A percentile compares a stretch with the other conserved stretches of the same genome.
Evolutionary conservation across 2,797 vertebrate species (phyloP).

Genomic region (Gorsachius magnificus): DNA sequence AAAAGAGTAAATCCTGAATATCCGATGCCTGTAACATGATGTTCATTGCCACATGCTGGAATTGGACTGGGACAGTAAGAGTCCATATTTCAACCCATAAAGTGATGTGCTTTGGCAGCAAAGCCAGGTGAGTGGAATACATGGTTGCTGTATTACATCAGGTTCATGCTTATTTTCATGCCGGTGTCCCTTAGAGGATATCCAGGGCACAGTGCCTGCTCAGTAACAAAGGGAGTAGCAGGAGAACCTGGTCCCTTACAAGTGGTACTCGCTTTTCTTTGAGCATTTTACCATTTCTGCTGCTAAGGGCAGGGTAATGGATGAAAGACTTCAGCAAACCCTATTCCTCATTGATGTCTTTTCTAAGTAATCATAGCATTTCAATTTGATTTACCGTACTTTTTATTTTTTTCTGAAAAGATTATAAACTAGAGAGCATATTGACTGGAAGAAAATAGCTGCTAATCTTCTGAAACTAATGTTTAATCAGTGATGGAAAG

Average conservation of each 20-base stretch:
- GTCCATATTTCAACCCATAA: background rate
- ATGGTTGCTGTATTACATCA: background rate
- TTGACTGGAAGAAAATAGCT: conserved; percentile 46
- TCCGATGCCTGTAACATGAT: background rate
- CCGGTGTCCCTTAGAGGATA: background rate
- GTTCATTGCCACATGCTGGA: background rate
- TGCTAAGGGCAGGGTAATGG: background rate
- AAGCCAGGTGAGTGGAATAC: background rate
- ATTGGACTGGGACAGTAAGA: background rate
- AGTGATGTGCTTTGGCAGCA: background rate
- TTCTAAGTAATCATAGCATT: conserved; percentile 9
- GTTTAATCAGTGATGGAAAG: conserved; percentile 66
- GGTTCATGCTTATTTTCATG: background rate
- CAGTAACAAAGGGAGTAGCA: background rate
- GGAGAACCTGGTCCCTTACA: background rate
- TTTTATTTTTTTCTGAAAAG: background rate
- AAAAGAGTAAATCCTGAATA: background rate
- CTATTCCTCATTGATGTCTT: background rate
- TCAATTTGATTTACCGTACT: background rate
- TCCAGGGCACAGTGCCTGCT: background rate
- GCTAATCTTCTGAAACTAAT: conserved; percentile 64
- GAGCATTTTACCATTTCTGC: background rate
- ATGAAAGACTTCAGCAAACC: background rate
- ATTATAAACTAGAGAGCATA: conserved; percentile 31
- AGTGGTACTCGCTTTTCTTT: background rate